Evolutionary conservation across 2,888 invertebrate species (phyloP), one percentile per base, ranked within the genome.

Genomic region (Yponomeuta cagnagella): DNA sequence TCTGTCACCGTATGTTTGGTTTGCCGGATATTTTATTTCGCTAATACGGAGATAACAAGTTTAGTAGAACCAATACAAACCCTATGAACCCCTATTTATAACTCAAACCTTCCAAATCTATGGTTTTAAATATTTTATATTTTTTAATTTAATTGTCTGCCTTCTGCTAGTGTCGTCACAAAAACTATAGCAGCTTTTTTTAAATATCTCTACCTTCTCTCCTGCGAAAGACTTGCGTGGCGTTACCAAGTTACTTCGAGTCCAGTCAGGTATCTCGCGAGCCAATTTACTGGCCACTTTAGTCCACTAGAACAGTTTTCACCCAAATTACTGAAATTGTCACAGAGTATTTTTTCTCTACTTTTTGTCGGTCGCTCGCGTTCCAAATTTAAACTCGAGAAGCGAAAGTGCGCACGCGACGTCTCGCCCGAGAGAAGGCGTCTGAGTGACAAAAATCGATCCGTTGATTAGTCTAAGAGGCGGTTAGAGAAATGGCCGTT

Each of bases 401-500:
- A 89, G 79, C 78, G 87, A 90, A 89, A 89, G 89, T 84, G 79
- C 74, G 78, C 74, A 75, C 82, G 80, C 82, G 74, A 72, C 75
- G 71, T n/a, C 63, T 30, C 78, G 73, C 73, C 77, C 77, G 80
- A 82, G 82, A 76, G 80, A 80, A 77, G 31, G 74, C 77, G 81
- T 77, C 77, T 83, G 83, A 86, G 83, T 88, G 85, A 84, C 84
- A 79, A 85, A 87, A 82, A 81, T 80, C 79, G 78, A 80, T 80
- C 77, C 67, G 67, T 15, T 68, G 66, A 58, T 58, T 58, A 78
- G 75, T 76, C 79, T 76, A 76, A 78, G 75, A 79, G 79, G 78
- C 80, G 80, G 82, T 83, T 73, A 82, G 87, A 84, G 90, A 89
- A 87, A 88, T 86, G 87, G 12, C 2, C 74, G 76, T 81, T 90